Conservation (phyloP, 2,113 vertebrate species). For the Nestor notabilis region DNA sequence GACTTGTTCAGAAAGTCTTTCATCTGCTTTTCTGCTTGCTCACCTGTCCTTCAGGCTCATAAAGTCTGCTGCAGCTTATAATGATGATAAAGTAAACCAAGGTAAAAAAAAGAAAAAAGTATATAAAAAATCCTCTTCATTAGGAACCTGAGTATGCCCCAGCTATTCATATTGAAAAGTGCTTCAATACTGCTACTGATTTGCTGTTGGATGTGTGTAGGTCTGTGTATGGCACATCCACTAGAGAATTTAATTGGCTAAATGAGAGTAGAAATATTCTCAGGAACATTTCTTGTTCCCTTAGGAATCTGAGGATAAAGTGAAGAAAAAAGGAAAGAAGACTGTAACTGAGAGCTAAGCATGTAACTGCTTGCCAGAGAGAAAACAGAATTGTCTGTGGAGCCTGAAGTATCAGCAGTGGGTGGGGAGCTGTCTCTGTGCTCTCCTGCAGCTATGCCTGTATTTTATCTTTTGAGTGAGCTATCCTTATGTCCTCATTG, state of each 20-base stretch:
- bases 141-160: background rate
- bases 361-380: background rate
- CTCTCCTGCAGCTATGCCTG: background rate
- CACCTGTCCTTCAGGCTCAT: background rate
- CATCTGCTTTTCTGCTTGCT: slow-evolving; percentile 16
- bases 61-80: background rate
- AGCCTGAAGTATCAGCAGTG: background rate
- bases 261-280: background rate
- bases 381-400: background rate
- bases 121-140: slow-evolving; percentile 17
- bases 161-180: background rate
- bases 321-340: background rate
- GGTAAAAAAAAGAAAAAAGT: background rate
- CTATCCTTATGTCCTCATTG: background rate
- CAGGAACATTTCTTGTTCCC: background rate
- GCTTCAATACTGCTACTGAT: background rate
- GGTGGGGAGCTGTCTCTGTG: background rate
- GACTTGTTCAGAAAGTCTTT: slow-evolving; percentile 13
- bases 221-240: background rate
- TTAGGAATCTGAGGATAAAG: background rate
- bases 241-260: slow-evolving; percentile 12
- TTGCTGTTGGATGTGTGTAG: background rate
- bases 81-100: background rate
- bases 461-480: background rate
- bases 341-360: background rate